Conservation (phyloP, 2,113 vertebrate species). For the Panthera uncia region DNA sequence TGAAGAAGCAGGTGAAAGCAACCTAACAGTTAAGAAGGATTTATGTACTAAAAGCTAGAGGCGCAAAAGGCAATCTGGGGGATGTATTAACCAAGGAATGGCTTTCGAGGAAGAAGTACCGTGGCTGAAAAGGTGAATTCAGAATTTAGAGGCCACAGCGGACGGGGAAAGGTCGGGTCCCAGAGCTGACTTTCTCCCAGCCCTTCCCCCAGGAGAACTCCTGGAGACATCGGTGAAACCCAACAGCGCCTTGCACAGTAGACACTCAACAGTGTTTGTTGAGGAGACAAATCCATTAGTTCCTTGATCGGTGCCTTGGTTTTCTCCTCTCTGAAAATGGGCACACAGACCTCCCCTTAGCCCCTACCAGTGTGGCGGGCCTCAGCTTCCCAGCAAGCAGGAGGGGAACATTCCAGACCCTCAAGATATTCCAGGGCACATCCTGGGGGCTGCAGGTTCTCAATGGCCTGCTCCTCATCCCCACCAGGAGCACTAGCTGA, state of each 20-base stretch:
- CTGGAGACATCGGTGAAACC: neutral
- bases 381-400: neutral
- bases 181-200: neutral
- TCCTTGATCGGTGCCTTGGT: neutral
- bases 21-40: neutral
- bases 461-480: neutral
- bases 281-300: neutral
- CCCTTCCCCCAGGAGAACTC: neutral
- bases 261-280: neutral
- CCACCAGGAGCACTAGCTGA: no score
- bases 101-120: neutral
- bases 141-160: neutral
- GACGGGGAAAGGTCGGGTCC: neutral
- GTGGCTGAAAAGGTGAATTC: neutral
- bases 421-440: accelerated
- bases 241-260: neutral
- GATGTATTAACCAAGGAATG: neutral
- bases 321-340: neutral
- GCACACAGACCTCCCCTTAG: neutral
- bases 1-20: neutral
- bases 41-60: neutral
- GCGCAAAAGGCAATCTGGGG: accelerated
- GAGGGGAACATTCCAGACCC: neutral
- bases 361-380: neutral
- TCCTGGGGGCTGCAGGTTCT: no score